phyloP scores from a whole-genome alignment of 2,888 invertebrate genomes.

The Drosophila histrio region DNA sequence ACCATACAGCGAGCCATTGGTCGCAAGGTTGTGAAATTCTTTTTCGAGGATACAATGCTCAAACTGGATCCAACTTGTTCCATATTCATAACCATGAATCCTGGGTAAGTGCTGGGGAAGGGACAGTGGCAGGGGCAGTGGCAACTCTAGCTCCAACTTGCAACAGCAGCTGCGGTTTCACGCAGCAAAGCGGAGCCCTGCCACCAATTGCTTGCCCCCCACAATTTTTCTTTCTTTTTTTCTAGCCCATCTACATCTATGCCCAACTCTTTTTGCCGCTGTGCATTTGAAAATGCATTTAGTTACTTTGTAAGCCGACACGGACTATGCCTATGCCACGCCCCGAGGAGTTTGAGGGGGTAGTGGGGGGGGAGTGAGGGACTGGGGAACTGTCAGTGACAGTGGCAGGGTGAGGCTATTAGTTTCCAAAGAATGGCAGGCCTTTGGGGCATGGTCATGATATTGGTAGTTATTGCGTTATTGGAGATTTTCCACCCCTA shows the following conservation, averaged over 20 bases:
- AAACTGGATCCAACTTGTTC: slow-evolving; percentile 94
- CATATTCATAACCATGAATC: slow-evolving; percentile 97
- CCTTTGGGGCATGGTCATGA: slow-evolving; percentile 59
- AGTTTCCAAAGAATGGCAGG: slow-evolving; percentile 50
- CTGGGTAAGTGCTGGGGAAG: slow-evolving; percentile 88
- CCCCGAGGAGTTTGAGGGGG: slow-evolving; percentile 17
- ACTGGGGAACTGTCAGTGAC: slow-evolving; percentile 5
- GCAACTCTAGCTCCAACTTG: not conserved
- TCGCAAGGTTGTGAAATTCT: slow-evolving; percentile 90
- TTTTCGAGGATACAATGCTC: slow-evolving; percentile 96
- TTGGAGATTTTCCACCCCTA: slow-evolving; percentile 75
- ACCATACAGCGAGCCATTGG: slow-evolving; percentile 95
- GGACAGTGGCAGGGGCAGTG: not conserved
- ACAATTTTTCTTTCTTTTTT: not conserved
- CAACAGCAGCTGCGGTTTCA: slow-evolving; percentile 73
- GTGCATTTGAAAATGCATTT: slow-evolving; percentile 78
- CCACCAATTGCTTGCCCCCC: slow-evolving; percentile 1
- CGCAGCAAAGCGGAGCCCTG: slow-evolving; percentile 43
- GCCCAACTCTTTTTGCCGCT: slow-evolving; percentile 32
- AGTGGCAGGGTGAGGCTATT: slow-evolving; percentile 52
- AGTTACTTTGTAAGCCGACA: slow-evolving; percentile 74
- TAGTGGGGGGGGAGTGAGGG: not conserved
- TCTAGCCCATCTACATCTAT: not conserved
- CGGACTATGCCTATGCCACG: slow-evolving; percentile 46
- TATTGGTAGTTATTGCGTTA: slow-evolving; percentile 80